Evolutionary conservation across 2,113 vertebrate genomes (phyloP).

Genomic region (Antennarius striatus): DNA sequence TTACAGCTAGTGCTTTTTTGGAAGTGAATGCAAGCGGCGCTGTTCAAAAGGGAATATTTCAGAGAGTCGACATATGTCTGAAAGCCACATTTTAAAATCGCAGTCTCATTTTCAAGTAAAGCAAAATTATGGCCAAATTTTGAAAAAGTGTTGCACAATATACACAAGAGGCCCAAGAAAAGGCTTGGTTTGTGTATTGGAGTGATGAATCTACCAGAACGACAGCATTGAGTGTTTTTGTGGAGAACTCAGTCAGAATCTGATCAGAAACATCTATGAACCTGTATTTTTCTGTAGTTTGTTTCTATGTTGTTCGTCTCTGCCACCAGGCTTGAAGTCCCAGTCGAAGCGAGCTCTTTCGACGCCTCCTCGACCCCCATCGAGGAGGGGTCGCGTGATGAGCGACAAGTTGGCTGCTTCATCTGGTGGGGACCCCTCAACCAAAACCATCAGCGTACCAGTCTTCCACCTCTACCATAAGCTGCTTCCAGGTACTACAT

Average conservation of each 20-base stretch:
- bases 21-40: not conserved
- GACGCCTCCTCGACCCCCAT: slow-evolving; percentile 94
- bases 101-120: too few relatives aligned
- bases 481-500: slow-evolving; percentile 81
- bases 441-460: slow-evolving; percentile 95
- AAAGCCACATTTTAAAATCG: too few relatives aligned
- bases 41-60: not conserved
- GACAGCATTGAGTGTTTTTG: too few relatives aligned
- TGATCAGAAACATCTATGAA: not conserved
- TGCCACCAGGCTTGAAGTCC: slow-evolving; percentile 89
- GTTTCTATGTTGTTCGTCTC: slow-evolving; percentile 7
- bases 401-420: slow-evolving; percentile 90
- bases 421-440: slow-evolving; percentile 88
- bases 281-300: not conserved
- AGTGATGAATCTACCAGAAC: too few relatives aligned
- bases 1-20: not conserved
- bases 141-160: too few relatives aligned
- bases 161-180: too few relatives aligned
- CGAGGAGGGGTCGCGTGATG: slow-evolving; percentile 91
- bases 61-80: too few relatives aligned
- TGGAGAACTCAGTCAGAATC: too few relatives aligned
- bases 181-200: too few relatives aligned
- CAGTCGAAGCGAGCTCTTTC: slow-evolving; percentile 96
- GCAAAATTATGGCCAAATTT: too few relatives aligned
- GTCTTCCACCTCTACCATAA: slow-evolving; percentile 98